phyloP scores from a whole-genome alignment of 1,140 invertebrate species.

The Pinna nobilis region DNA sequence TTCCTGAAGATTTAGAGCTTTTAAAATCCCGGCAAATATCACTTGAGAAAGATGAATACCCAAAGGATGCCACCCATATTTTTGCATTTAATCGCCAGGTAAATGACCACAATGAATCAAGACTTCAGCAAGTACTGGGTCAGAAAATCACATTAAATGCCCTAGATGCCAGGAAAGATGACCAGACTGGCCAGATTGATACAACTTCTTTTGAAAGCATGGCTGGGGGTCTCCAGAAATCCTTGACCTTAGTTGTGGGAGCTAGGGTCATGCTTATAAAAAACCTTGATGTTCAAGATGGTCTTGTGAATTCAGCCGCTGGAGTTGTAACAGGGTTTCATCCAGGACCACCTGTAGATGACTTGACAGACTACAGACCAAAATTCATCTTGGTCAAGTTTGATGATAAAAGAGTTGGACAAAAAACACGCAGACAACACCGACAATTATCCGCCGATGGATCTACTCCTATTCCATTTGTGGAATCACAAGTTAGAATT shows the following conservation, averaged over 20 bases:
- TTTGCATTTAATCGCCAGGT: slow-evolving; percentile 3
- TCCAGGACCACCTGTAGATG: slow-evolving; percentile 8
- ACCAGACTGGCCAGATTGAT: slow-evolving; percentile 2
- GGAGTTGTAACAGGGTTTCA: slow-evolving; percentile 35
- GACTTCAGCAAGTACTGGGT: neutral
- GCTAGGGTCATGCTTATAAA: slow-evolving; percentile 33
- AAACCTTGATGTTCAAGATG: slow-evolving; percentile 34
- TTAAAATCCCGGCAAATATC: neutral
- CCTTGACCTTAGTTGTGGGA: slow-evolving; percentile 15
- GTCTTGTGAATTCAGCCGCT: slow-evolving; percentile 32
- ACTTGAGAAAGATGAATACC: neutral
- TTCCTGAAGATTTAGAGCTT: neutral
- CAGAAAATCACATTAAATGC: neutral
- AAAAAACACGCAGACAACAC: too few relatives aligned
- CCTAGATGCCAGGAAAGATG: neutral
- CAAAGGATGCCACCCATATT: neutral
- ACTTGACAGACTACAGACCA: slow-evolving; percentile 3
- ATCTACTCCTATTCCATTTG: neutral
- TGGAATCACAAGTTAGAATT: neutral
- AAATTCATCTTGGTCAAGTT: slow-evolving; percentile 31
- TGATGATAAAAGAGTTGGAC: slow-evolving; percentile 4
- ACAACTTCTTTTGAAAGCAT: neutral
- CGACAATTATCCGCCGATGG: too few relatives aligned
- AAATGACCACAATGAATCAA: neutral
- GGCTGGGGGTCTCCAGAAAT: neutral